A percentile compares a stretch with the other conserved stretches of the same genome.
Conservation (phyloP, 2,113 vertebrate species). For the Ailurus styani region DNA sequence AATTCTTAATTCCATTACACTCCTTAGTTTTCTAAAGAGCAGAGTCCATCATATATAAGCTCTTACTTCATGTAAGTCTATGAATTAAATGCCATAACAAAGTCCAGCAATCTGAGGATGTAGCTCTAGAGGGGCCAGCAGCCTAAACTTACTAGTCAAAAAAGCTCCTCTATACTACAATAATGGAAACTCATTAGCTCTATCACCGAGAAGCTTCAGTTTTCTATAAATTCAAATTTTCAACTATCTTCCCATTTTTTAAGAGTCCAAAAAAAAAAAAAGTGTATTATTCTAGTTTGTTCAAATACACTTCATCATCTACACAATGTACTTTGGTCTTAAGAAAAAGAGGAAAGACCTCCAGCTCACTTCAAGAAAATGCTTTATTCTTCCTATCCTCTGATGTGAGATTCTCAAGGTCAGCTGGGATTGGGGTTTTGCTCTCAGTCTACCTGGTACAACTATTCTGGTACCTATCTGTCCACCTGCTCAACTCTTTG, state of each 20-base stretch:
- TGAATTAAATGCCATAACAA: neutral
- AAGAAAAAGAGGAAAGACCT: neutral
- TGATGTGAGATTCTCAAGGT: neutral
- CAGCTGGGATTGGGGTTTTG: neutral
- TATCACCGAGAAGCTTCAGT: neutral
- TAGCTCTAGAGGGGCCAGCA: neutral
- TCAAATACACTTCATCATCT: neutral
- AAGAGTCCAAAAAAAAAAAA: neutral
- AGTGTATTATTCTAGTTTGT: neutral
- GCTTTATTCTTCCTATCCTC: neutral
- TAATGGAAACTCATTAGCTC: neutral
- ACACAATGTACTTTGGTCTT: neutral
- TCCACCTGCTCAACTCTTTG: neutral
- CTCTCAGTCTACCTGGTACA: neutral
- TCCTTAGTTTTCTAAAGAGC: neutral
- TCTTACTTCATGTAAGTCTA: neutral
- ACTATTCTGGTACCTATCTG: neutral
- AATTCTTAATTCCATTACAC: neutral
- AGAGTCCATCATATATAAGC: neutral
- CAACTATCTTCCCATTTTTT: neutral
- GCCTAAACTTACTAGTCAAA: neutral
- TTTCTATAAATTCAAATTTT: slow-evolving; percentile 7
- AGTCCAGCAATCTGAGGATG: neutral
- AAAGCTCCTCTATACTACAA: neutral
- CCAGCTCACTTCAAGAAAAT: neutral